Base-by-base conservation (phyloP, 2,797 vertebrate species). In the Tangara arthus region DNA sequence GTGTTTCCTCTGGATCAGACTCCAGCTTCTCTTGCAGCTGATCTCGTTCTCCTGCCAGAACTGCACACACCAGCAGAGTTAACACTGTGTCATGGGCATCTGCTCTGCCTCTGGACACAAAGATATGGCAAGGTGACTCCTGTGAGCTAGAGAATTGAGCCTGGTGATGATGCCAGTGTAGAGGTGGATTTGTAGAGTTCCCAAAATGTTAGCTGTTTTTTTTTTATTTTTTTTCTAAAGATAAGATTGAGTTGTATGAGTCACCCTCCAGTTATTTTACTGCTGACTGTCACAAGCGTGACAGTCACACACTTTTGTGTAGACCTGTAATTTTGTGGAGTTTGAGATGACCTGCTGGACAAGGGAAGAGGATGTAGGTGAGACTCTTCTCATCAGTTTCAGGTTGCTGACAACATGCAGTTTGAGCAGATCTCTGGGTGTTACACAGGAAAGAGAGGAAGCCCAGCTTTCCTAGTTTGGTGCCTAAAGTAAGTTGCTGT, bases 1-100 rank as follows among this genome's bases (percentile, higher is more conserved):
- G 41, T 18, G 41, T 42, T 75, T 86, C 10, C 15, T 53, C 15
- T 61, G 7, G 4, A 12, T 87, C 20, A 72, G 23, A n/a, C 23
- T 85, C 6, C 41, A 60, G 11, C 12, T 10, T 61, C 23, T 61
- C 35, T 50, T 39, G 39, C 0, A 5, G 27, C 22, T 30, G 8
- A 32, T 23, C 14, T 78, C 6, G 9, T 71, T 27, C 34, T 68
- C 8, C 34, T 79, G 12, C 41, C 16, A 72, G 53, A 57, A 35
- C 20, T 64, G 71, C 26, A 60, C 0, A 3, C 1, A 1, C 3
- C 28, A 52, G 4, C 14, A n/a, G 8, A 65, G 15, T 6, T 61
- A 39, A 21, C 11, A 9, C 5, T 27, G 14, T 0, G 0, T 19
- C n/a, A 7, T 11, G 12, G 11, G 14, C 27, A 60, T 15, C 46